These are phyloP conservation scores for Lepeophtheirus nordmannii DNA, from an alignment of 2,888 invertebrate genomes.

Conservation along the genomic window DNA sequence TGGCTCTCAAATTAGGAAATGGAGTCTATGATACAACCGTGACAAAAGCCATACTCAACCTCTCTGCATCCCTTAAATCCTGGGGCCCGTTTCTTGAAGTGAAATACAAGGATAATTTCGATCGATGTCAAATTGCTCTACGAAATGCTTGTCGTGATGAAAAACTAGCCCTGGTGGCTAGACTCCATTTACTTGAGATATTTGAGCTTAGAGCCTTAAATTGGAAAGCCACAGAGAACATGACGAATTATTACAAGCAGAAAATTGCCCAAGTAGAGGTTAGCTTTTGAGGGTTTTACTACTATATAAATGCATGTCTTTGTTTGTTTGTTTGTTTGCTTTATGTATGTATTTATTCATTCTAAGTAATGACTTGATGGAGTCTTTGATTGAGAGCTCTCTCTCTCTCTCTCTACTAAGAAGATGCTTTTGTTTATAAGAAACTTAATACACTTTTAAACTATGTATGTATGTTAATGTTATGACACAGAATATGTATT, in stretches of 20 bases:
- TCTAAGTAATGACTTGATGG: too few species aligned
- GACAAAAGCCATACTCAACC: slow-evolving; percentile 55
- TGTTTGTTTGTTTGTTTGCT: too few species aligned
- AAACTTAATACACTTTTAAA: too few species aligned
- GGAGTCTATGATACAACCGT: slow-evolving; percentile 53
- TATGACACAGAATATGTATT: too few species aligned
- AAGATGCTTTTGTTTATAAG: too few species aligned
- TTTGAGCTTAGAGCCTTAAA: slow-evolving; percentile 65
- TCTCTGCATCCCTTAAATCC: slow-evolving; percentile 63
- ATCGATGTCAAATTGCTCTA: slow-evolving; percentile 45
- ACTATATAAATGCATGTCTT: too few species aligned
- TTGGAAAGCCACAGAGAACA: slow-evolving; percentile 70
- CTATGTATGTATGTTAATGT: too few species aligned
- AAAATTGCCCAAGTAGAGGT: slow-evolving; percentile 38
- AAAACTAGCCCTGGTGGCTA: slow-evolving; percentile 64
- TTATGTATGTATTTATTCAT: too few species aligned
- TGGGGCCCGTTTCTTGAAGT: slow-evolving; percentile 58
- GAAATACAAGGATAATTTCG: slow-evolving; percentile 47
- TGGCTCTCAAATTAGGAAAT: slow-evolving; percentile 57
- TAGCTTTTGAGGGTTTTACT: slow-evolving; percentile 25
- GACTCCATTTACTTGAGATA: slow-evolving; percentile 73
- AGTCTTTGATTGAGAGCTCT: too few species aligned
- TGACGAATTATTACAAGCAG: slow-evolving; percentile 59
- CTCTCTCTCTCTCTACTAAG: too few species aligned
- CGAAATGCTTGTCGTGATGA: slow-evolving; percentile 77